Evolutionary conservation across 2,797 vertebrate species (phyloP), one percentile per base, ranked within the genome.

Genomic region (Cryptoprocta ferox): DNA sequence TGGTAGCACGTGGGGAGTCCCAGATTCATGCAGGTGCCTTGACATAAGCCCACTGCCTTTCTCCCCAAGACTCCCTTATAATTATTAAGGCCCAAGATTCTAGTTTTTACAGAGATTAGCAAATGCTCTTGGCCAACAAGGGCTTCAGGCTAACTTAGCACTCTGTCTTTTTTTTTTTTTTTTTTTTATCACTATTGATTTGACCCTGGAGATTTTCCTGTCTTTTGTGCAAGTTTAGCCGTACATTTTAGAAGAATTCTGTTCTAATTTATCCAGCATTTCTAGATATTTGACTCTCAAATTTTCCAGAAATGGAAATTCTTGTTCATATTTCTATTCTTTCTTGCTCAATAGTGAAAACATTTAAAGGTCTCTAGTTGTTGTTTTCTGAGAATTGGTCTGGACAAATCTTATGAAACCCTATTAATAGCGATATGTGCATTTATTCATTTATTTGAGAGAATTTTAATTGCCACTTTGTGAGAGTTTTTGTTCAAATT

Each of bases 261-360:
- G 9, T 90, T 95, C 48, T 63, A 48, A 59, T 48, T 95, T 39
- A 48, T 39, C 11, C n/a, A 48, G 26, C 15, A 61, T 92, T 95
- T 97, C 19, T 88, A 79, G 21, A 63, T 82, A 65, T 5, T 84
- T 84, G 53, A 6, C 11, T 16, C 19, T 9, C 3, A 42, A 19
- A 45, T 78, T 83, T 96, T 95, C 66, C 89, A 95, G 53, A 87
- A 93, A 48, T 78, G 13, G 88, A 86, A 97, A 91, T 82, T 53
- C 18, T 66, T 16, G 18, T 42, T 92, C 63, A 39, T 56, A 78
- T 95, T 86, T 91, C n/a, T 37, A 28, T 80, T 94, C 45, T 80
- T 93, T 91, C 42, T 96, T 80, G 19, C 19, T 82, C 42, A 85
- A 26, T 26, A 80, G 35, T 88, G 13, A 95, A 91, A 87, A 85